Evolutionary conservation across 2,888 invertebrate species (phyloP).

Genomic region (Dascillus cervinus): DNA sequence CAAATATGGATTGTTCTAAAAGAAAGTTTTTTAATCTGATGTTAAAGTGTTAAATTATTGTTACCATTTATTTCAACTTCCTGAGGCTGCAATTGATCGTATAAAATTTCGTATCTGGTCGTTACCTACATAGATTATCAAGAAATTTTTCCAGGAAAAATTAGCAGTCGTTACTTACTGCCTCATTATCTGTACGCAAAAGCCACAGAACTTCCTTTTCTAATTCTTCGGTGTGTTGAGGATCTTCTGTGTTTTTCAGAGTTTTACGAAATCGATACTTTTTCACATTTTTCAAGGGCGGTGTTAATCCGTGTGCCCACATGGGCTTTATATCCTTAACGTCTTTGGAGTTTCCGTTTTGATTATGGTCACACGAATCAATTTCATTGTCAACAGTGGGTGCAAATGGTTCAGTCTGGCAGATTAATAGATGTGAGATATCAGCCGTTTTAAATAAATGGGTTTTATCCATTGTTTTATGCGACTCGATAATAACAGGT

Average conservation of each 20-base stretch:
- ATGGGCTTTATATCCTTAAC: constrained; percentile 8
- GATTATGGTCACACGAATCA: constrained; percentile 25
- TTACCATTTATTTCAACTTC: background rate
- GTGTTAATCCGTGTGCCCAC: constrained; percentile 59
- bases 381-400: constrained; percentile 36
- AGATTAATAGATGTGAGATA: constrained; percentile 54
- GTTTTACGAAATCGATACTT: constrained; percentile 59
- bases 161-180: constrained; percentile 36
- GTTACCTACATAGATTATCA: constrained; percentile 2
- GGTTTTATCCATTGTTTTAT: constrained; percentile 60
- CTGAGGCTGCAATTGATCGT: background rate
- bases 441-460: constrained; percentile 66
- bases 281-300: constrained; percentile 63
- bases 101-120: constrained; percentile 2
- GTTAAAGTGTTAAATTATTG: too few species aligned
- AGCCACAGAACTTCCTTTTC: constrained; percentile 60
- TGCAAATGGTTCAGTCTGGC: constrained; percentile 29
- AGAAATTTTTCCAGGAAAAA: constrained; percentile 1
- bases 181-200: constrained; percentile 56
- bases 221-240: constrained; percentile 57
- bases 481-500: constrained; percentile 57
- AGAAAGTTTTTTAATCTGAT: too few species aligned
- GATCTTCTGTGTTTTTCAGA: constrained; percentile 52
- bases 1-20: constrained; percentile 16
- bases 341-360: constrained; percentile 6